Evolutionary conservation across 2,113 vertebrate species (phyloP), one percentile per base, ranked within the genome.

Genomic region (Morone saxatilis): DNA sequence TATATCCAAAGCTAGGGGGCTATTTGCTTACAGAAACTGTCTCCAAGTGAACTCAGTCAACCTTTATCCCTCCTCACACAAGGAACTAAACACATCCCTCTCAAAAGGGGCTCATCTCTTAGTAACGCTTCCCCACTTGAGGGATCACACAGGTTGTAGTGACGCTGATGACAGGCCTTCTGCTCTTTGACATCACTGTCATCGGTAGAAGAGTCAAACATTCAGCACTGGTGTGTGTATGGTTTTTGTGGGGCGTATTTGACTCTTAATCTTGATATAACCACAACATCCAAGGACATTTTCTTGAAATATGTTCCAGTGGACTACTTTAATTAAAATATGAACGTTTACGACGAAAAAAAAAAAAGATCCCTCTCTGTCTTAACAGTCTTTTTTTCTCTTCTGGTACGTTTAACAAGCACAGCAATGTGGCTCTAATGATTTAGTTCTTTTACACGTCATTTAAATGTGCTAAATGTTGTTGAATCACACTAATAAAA

Each of bases 401-500:
- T 67, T 36, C 12, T n/a, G 19, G 50, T 48, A 10, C 16, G 19
- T 70, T 84, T 80, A 65, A 86, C 81, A 88, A 83, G 72, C 57
- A 40, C 76, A 75, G 72, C 45, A 73, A 71, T 69, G 53, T 57
- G 25, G 76, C 59, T 54, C 36, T 48, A 88, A 83, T 74, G 61
- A 76, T 76, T 81, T 22, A 65, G 19, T 80, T 76, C 20, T 85
- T 68, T 76, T 66, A 81, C 54, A 67, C 45, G 31, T 80, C 79
- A 78, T 68, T 86, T 69, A 76, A 89, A 80, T 11, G 78, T 69
- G 72, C 66, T 87, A 83, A 78, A 78, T 72, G 81, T 59, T 71
- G 71, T 89, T 86, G 78, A 93, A 86, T 89, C 75, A 71, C 78
- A 45, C 83, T 88, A 86, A 86, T 92, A 90, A 89, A 92, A 80